Evolutionary conservation across 2,797 vertebrate genomes (phyloP), one percentile per base, ranked within the genome.

Genomic region (Phoeniculus purpureus): DNA sequence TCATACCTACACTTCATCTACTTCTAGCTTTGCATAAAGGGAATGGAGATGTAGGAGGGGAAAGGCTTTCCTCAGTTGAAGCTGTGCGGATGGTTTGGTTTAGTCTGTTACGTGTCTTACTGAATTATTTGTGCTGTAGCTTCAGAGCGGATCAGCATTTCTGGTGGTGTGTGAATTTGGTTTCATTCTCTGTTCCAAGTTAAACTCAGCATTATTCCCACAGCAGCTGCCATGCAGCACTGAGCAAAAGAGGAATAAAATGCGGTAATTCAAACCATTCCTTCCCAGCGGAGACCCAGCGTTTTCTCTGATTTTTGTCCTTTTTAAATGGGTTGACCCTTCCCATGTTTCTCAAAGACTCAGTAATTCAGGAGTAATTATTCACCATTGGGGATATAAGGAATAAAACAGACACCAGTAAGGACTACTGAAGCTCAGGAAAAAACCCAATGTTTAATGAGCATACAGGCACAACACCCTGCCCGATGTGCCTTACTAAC

Each of bases 381-480:
- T 56, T 67, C 13, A 70, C 6, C 8, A 37, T 0, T 3, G 14
- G 7, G 15, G 0, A 43, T 43, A 6, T 43, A 71, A 71, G 59
- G 67, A 78, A 50, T 25, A 5, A 45, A 72, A 67, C 9, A 87
- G 60, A 93, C 59, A 77, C 20, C 23, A 72, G 27, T 6, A 47
- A 95, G 66, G 58, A 90, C n/a, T 47, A 75, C 17, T 27, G 78
- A 85, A 91, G 86, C 55, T 93, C 62, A 2, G 87, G 89, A 90
- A 91, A 95, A 95, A 90, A 74, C 58, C 75, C 34, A 66, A 66
- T 27, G 67, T 98, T 98, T 97, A 97, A 96, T 97, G 78, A 95
- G 95, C 90, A 95, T 95, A 88, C 50, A 82, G 94, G 96, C 93
- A 92, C 74, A 94, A 88, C 86, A 74, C 27, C 52, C 66, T 72